Base-by-base conservation (phyloP, 2,797 vertebrate species). In the Xiphorhynchus erythropygius region DNA sequence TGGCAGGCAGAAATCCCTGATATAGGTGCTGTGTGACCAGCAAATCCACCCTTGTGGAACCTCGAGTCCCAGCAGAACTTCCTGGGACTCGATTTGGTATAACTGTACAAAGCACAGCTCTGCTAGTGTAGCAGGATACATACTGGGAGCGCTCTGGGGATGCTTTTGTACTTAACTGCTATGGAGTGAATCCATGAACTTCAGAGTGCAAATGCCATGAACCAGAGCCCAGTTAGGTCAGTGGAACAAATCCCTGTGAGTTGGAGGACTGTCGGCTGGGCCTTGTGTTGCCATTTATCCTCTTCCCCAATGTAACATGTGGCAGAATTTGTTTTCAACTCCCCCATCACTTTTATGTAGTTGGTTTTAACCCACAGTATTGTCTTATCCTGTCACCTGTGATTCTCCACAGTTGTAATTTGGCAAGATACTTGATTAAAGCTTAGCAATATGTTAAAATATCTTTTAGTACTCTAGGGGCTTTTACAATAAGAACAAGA, bases 171-270 rank as follows among this genome's bases (percentile, higher is more conserved):
- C 60, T 82, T 86, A 62, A 56, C 84, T 80, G 63, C 47, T 79
- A 2, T 87, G 89, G 81, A 92, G 67, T 82, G 81, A 92, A 82
- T 94, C 80, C 27, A 32, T 76, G 74, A 92, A 89, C 88, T 83
- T 86, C 30, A 33, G 68, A 89, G 71, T 50, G 46, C 63, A 89
- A 81, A 85, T 80, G 57, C 62, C 4, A 2, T 84, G 80, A 91
- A 60, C 77, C 27, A 28, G 37, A 88, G 50, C 70, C 62, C 47
- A 32, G 35, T 32, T 28, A 33, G 87, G 73, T 94, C 87, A 86
- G 55, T 76, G 69, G 59, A 93, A 87, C 74, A 82, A 73, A 53
- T 70, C 65, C 39, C 35, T 69, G 14, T 82, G 70, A 59, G n/a
- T 71, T 1, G 2, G 25, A 86, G 69, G 39, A 25, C 76, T 90